Percentiles rank a stretch among this genome's conserved stretches.
These are phyloP conservation scores for Corythornis madagascariensis DNA, from an alignment of 2,113 vertebrate species.

Conservation along the genomic window DNA sequence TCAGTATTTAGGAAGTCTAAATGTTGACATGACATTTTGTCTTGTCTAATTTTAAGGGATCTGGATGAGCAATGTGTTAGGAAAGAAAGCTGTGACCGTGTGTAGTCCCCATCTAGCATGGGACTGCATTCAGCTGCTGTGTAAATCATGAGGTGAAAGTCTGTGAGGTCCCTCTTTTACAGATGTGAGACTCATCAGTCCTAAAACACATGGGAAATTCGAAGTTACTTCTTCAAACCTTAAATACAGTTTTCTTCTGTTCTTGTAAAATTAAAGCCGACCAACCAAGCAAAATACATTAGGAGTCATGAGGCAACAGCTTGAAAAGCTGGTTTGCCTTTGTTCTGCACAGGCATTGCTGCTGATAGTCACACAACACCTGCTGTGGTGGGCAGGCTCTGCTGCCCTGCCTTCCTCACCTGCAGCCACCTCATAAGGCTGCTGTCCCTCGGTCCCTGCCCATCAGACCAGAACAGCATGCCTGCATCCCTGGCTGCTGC, in stretches of 20 bases:
- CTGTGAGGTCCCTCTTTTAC: neutral
- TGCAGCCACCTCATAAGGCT: neutral
- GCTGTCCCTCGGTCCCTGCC: neutral
- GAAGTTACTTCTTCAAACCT: neutral
- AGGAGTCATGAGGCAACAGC: neutral
- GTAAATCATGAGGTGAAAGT: neutral
- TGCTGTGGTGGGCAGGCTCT: neutral
- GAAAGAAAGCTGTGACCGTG: neutral
- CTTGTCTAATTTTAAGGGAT: neutral
- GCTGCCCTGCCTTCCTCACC: neutral
- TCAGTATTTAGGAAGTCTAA: neutral
- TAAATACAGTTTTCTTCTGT: neutral
- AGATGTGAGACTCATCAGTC: neutral
- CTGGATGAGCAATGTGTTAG: neutral
- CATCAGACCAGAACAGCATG: neutral
- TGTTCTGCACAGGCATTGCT: neutral
- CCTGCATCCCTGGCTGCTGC: neutral
- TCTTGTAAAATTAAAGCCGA: neutral
- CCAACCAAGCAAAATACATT: neutral
- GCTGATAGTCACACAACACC: accelerated
- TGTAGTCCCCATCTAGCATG: neutral
- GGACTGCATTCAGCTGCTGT: neutral
- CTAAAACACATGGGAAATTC: neutral
- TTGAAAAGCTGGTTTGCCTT: neutral
- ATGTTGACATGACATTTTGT: neutral